Percentiles rank a stretch among this genome's conserved stretches.
These are phyloP conservation scores for Actinia tenebrosa DNA, from an alignment of 64 coral and sea anemone genomes.

Conservation along the genomic window DNA sequence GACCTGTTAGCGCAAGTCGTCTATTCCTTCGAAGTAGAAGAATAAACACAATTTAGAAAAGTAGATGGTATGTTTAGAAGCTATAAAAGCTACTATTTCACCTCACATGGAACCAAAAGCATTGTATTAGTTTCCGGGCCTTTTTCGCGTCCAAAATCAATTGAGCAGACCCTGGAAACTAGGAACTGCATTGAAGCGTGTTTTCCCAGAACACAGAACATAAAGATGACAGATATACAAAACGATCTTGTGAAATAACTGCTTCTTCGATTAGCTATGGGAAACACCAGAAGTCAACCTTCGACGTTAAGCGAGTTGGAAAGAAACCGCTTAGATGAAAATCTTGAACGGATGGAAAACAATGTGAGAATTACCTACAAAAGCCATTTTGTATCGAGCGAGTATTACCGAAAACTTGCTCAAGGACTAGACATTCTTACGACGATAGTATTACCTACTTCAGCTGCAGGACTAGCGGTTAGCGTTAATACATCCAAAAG, in stretches of 20 bases:
- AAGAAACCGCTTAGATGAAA: too few relatives aligned
- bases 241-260: too few relatives aligned
- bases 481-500: not conserved
- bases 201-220: too few relatives aligned
- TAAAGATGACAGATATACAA: too few relatives aligned
- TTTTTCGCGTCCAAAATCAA: too few relatives aligned
- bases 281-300: not conserved
- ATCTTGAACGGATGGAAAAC: slow-evolving; percentile 9
- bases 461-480: slow-evolving; percentile 8
- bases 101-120: too few relatives aligned
- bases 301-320: slow-evolving; percentile 5
- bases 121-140: too few relatives aligned
- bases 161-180: not conserved
- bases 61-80: too few relatives aligned
- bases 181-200: not conserved
- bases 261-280: not conserved
- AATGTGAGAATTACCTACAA: slow-evolving; percentile 42
- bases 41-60: too few relatives aligned
- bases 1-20: too few relatives aligned
- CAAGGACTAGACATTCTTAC: slow-evolving; percentile 8
- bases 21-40: too few relatives aligned
- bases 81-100: too few relatives aligned
- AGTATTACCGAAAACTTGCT: slow-evolving; percentile 29
- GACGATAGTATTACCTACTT: slow-evolving; percentile 8
- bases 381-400: slow-evolving; percentile 36